Conservation (phyloP, 2,113 vertebrate species). For the Rhinolophus ferrumequinum region DNA sequence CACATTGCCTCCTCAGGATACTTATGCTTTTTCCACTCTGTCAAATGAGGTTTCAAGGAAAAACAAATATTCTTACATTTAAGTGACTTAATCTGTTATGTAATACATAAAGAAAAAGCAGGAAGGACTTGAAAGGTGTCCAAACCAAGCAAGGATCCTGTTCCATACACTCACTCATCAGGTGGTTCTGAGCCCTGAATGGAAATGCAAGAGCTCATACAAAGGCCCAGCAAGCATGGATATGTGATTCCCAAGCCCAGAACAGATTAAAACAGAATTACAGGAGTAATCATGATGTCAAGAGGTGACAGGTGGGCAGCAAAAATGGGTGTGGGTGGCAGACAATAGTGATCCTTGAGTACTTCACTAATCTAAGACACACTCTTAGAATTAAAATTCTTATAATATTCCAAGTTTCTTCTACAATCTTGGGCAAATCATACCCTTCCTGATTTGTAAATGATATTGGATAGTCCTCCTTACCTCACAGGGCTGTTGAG, state of each 20-base stretch:
- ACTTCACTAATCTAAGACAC: background rate
- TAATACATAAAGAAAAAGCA: background rate
- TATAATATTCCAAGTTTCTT: background rate
- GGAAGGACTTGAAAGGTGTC: background rate
- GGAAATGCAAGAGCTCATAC: background rate
- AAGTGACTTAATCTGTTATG: background rate
- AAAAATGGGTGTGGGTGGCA: background rate
- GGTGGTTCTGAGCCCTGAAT: background rate
- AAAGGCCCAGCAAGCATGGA: background rate
- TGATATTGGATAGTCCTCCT: background rate
- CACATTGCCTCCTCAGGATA: background rate
- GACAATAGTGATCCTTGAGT: background rate
- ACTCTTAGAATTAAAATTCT: constrained; percentile 5
- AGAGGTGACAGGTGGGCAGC: constrained; percentile 49
- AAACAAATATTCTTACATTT: background rate
- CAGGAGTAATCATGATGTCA: constrained; percentile 13
- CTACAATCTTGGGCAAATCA: background rate
- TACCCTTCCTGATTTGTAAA: background rate
- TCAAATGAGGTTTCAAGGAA: background rate
- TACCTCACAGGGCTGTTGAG: background rate
- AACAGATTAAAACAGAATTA: background rate
- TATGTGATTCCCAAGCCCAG: background rate
- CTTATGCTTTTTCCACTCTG: background rate
- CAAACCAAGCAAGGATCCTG: background rate
- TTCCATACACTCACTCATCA: background rate